phyloP scores from a whole-genome alignment of 2,888 invertebrate species.

The Plebejus argus region DNA sequence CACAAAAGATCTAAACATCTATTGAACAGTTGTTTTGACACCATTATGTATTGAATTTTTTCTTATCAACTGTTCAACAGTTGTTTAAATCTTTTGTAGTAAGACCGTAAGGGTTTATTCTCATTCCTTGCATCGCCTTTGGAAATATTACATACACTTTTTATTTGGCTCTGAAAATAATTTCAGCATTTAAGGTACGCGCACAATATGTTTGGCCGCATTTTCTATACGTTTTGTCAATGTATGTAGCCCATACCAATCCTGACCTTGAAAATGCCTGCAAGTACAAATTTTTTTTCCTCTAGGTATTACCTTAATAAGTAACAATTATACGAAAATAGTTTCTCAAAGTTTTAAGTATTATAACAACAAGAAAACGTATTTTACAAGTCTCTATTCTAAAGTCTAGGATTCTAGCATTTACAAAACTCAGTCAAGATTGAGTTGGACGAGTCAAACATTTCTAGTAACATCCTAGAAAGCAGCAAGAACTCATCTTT shows the following conservation, averaged over 20 bases:
- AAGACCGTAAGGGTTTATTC: too few species aligned
- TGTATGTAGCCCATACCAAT: neutral
- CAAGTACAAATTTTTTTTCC: neutral
- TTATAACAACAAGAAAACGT: neutral
- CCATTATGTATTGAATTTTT: too few species aligned
- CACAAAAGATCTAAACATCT: too few species aligned
- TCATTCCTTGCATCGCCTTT: too few species aligned
- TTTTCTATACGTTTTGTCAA: too few species aligned
- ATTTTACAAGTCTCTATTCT: slow-evolving; percentile 5
- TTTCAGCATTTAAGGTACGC: too few species aligned
- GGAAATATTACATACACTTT: too few species aligned
- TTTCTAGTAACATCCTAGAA: neutral
- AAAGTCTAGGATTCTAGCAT: neutral
- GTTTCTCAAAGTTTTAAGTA: neutral
- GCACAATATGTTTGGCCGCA: too few species aligned
- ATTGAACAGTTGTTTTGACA: too few species aligned
- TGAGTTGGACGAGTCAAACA: slow-evolving; percentile 1
- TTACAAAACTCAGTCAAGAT: slow-evolving; percentile 2
- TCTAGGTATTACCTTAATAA: neutral
- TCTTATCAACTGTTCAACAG: too few species aligned
- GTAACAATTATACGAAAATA: slow-evolving; percentile 4
- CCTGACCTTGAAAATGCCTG: neutral
- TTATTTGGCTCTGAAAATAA: too few species aligned
- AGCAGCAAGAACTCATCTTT: neutral
- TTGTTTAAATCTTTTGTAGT: too few species aligned